phyloP scores from a whole-genome alignment of 2,113 vertebrate genomes.

The Willisornis vidua region DNA sequence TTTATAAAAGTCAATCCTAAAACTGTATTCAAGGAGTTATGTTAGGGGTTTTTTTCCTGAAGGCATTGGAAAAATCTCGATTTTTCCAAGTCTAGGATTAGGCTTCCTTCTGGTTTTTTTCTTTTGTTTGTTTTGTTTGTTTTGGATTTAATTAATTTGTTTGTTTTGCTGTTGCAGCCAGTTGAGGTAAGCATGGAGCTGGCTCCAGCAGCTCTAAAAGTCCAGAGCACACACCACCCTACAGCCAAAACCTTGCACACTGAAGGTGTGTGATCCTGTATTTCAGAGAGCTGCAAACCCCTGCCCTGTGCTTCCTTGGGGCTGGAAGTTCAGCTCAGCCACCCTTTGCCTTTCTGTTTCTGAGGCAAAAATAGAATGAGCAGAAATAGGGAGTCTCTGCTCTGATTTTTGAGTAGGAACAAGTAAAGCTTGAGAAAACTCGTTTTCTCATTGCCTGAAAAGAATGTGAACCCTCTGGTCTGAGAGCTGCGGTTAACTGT shows the following conservation, averaged over 20 bases:
- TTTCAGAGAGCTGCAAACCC: neutral
- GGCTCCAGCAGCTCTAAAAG: neutral
- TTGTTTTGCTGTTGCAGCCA: neutral
- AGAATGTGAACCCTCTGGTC: slow-evolving; percentile 51
- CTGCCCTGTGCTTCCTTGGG: fast-evolving
- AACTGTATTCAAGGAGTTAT: neutral
- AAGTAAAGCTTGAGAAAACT: slow-evolving; percentile 30
- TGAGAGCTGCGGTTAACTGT: slow-evolving; percentile 16
- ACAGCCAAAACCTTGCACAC: fast-evolving
- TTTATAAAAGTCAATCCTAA: neutral
- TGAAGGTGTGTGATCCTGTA: neutral
- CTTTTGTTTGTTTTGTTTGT: neutral
- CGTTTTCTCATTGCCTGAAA: neutral
- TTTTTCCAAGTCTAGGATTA: neutral
- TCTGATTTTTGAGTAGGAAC: neutral
- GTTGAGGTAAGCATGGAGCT: fast-evolving
- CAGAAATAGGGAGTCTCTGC: neutral
- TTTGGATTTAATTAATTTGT: neutral
- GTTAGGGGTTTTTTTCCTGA: neutral
- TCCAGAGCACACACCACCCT: neutral
- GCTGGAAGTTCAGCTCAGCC: neutral
- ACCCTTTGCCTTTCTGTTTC: neutral
- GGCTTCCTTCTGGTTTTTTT: neutral
- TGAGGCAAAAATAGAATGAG: neutral
- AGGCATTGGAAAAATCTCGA: neutral